Evolutionary conservation across 2,888 invertebrate species (phyloP).

Genomic region (Iphiclides podalirius): DNA sequence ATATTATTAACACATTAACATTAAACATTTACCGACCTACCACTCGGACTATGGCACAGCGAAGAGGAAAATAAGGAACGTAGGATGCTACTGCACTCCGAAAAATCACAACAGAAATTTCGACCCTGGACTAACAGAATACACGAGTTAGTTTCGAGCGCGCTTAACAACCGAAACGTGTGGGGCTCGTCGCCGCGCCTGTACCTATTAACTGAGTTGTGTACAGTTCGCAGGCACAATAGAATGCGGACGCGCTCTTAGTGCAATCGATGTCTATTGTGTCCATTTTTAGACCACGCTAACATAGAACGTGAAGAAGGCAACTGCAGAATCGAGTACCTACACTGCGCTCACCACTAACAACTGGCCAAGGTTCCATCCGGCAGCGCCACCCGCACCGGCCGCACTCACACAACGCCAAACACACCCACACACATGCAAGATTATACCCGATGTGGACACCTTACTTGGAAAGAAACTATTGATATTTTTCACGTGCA

Average conservation of each 20-base stretch:
- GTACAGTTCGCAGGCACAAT: constrained; percentile 7
- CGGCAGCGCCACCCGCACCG: background rate
- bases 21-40: background rate
- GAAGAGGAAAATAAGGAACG: background rate
- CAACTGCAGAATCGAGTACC: constrained; percentile 7
- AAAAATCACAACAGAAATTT: constrained; percentile 2
- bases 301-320: constrained; percentile 1
- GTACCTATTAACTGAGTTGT: constrained; percentile 11
- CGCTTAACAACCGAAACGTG: background rate
- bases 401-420: background rate
- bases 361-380: background rate
- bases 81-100: background rate
- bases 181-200: constrained; percentile 3
- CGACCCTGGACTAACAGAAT: background rate
- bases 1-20: background rate
- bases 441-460: background rate
- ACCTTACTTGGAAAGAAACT: background rate
- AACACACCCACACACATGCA: background rate
- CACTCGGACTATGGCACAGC: background rate
- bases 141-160: background rate
- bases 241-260: background rate
- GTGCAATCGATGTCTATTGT: constrained; percentile 11
- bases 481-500: constrained; percentile 1
- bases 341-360: background rate
- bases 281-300: constrained; percentile 10